Conservation (phyloP, 2,888 invertebrate species). For the Phytoseiulus persimilis region DNA sequence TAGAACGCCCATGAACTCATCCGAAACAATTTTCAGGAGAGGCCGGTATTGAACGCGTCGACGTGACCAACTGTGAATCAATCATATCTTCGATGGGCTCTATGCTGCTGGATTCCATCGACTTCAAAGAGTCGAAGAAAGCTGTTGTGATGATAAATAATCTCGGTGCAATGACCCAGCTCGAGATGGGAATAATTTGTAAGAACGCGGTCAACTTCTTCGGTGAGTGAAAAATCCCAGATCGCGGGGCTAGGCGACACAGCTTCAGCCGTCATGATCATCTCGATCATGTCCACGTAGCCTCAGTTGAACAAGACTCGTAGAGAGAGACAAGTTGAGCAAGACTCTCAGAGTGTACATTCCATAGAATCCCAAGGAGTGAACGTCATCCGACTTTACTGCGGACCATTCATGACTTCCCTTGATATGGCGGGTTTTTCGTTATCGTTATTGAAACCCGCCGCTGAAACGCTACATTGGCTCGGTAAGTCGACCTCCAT, state of each 20-base stretch:
- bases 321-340: no score
- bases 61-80: neutral
- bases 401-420: slow-evolving; percentile 62
- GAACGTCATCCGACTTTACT: slow-evolving; percentile 55
- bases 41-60: slow-evolving; percentile 7
- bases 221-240: slow-evolving; percentile 54
- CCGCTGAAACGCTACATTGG: slow-evolving; percentile 42
- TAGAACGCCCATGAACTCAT: neutral
- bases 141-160: slow-evolving; percentile 69
- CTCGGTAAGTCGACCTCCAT: slow-evolving; percentile 41
- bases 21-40: neutral
- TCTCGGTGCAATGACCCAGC: slow-evolving; percentile 63
- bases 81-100: slow-evolving; percentile 14
- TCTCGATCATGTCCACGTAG: no score
- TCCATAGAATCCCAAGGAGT: slow-evolving; percentile 53
- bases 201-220: slow-evolving; percentile 60
- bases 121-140: slow-evolving; percentile 43
- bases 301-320: neutral
- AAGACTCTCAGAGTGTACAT: neutral
- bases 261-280: no score
- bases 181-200: slow-evolving; percentile 67
- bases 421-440: slow-evolving; percentile 70
- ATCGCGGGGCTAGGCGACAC: no score
- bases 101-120: neutral
- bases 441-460: slow-evolving; percentile 57